Base-by-base conservation (phyloP, 1,140 invertebrate genomes). In the Popillia japonica region DNA sequence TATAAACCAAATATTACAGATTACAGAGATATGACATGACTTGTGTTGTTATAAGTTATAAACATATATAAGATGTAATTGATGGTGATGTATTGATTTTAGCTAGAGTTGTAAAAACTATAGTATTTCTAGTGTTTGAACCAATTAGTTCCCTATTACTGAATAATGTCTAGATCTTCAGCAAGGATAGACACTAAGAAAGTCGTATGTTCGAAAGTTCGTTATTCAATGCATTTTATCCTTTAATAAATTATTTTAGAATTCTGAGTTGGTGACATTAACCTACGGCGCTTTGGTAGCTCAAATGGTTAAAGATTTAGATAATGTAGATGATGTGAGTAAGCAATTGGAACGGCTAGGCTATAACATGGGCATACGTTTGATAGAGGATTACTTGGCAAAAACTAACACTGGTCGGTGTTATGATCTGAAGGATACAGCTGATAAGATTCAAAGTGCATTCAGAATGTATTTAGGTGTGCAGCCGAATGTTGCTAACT, bases 311-410 rank as follows among this genome's bases (percentile, higher is more conserved):
- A 97, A 98, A 88, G 99, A 99, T 88, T 96, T 96, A 85, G 98
- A 99, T 87, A 98, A 98, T 89, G 92, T 96, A 23, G 98, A 99
- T 72, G 98, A 99, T 89, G 96, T 98, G 0, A 98, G 97, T 85
- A 97, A 97, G 85, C 96, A 98, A 84, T 87, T 98, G 42, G 96
- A 98, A 83, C 88, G 96, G 85, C 95, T 98, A 87, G 98, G 98
- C 23, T 99, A 99, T 84, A 99, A 99, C 85, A 99, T 99, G 92
- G 99, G 99, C 40, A 93, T 99, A 68, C 89, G 98, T 48, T 88
- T 99, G 9, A 98, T 99, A 81, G 98, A 99, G 89, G 99, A 99
- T 86, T 99, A 98, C 84, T 88, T 99, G 17, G 97, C 98, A 0
- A 91, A 97, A 83, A 98, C 97, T 6, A 93, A 94, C 79, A 93